Evolutionary conservation across 2,888 invertebrate species (phyloP).

Genomic region (Smittia aterrima): DNA sequence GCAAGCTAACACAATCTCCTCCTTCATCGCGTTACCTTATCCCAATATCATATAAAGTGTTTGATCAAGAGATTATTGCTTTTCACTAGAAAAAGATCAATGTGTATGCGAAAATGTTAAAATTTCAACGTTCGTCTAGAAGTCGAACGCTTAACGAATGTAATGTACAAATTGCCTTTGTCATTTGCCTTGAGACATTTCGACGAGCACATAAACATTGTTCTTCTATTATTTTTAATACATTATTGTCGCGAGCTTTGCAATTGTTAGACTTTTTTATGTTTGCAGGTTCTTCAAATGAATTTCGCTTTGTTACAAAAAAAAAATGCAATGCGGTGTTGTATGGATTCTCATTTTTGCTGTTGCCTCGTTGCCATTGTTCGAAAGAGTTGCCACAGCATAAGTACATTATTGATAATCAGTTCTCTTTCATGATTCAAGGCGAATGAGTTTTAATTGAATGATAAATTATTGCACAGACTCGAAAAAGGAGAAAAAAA

Average conservation of each 20-base stretch:
- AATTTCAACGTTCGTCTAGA: not conserved
- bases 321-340: constrained; percentile 9
- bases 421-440: constrained; percentile 21
- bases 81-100: not conserved
- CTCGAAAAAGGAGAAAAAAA: not conserved
- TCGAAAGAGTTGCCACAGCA: not conserved
- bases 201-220: not conserved
- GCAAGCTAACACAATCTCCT: not conserved
- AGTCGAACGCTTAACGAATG: not conserved
- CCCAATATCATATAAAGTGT: not conserved
- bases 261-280: constrained; percentile 4
- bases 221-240: constrained; percentile 18
- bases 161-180: not conserved
- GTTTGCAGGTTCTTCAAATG: not conserved
- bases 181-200: constrained; percentile 25
- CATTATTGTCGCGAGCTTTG: constrained; percentile 29
- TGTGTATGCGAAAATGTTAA: not conserved
- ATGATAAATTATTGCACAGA: constrained; percentile 27
- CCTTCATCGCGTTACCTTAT: not conserved
- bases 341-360: constrained; percentile 8
- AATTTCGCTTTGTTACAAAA: not conserved
- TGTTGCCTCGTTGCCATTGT: not conserved
- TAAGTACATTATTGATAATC: constrained; percentile 30
- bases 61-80: not conserved
- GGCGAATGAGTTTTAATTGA: constrained; percentile 32